Evolutionary conservation across 2,113 vertebrate genomes (phyloP).

Genomic region (Oplegnathus fasciatus): DNA sequence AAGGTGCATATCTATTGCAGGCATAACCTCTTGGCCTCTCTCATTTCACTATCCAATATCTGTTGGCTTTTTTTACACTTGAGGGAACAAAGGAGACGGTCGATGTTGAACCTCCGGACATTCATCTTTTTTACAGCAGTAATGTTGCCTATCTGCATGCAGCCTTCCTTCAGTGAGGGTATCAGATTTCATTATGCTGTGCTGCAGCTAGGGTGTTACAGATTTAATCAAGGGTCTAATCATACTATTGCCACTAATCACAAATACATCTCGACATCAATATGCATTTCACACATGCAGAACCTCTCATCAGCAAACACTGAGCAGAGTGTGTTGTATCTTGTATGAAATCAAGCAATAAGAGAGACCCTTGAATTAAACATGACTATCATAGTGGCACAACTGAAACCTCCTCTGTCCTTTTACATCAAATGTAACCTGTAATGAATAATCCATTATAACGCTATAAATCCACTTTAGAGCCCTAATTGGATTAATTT

Average conservation of each 20-base stretch:
- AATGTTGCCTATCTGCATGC: conserved; percentile 44
- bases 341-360: conserved; percentile 44
- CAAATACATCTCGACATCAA: conserved; percentile 61
- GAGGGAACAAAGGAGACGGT: conserved; percentile 19
- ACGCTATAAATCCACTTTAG: conserved; percentile 61
- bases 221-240: conserved; percentile 76
- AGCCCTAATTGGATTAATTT: conserved; percentile 70
- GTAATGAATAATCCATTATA: conserved; percentile 64
- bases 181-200: conserved; percentile 73
- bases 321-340: conserved; percentile 23
- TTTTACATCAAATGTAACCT: conserved; percentile 58
- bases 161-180: conserved; percentile 22
- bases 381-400: conserved; percentile 40
- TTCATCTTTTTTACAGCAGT: conserved; percentile 51
- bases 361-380: conserved; percentile 59
- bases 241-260: conserved; percentile 59
- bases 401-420: conserved; percentile 49
- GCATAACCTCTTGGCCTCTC: conserved; percentile 47
- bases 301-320: conserved; percentile 30
- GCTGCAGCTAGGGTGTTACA: conserved; percentile 25
- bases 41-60: conserved; percentile 49
- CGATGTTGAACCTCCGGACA: conserved; percentile 21
- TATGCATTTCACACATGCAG: conserved; percentile 64
- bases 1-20: conserved; percentile 47
- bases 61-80: conserved; percentile 24